phyloP scores from a whole-genome alignment of 1,140 invertebrate species.

The Carcinoscorpius rotundicauda region DNA sequence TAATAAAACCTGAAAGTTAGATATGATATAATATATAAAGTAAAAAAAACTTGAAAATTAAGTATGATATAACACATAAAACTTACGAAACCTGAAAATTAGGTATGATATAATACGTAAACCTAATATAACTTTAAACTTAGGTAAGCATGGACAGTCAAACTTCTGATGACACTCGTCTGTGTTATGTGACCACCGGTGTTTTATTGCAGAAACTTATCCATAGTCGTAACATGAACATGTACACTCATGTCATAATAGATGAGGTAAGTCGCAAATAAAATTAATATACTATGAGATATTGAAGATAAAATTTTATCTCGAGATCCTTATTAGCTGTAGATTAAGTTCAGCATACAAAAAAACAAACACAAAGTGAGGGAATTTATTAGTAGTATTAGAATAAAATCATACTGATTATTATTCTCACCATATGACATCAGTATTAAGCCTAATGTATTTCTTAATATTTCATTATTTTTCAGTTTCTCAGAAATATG shows the following conservation, averaged over 20 bases:
- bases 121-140: background rate
- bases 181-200: slow-evolving; percentile 74
- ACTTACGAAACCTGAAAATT: background rate
- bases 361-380: too few relatives aligned
- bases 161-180: slow-evolving; percentile 52
- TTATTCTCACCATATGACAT: too few relatives aligned
- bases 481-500: too few relatives aligned
- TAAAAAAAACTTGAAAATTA: slow-evolving; percentile 20
- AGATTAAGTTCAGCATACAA: too few relatives aligned
- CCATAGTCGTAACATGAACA: slow-evolving; percentile 41
- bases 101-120: background rate
- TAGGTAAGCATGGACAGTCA: slow-evolving; percentile 49
- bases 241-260: slow-evolving; percentile 79
- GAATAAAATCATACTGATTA: too few relatives aligned
- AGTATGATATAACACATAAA: slow-evolving; percentile 38
- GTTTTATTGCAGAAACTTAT: slow-evolving; percentile 53
- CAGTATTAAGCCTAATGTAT: too few relatives aligned
- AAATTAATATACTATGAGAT: slow-evolving; percentile 24
- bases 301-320: slow-evolving; percentile 8
- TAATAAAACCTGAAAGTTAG: slow-evolving; percentile 27
- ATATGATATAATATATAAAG: slow-evolving; percentile 36
- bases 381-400: too few relatives aligned
- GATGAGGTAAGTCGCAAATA: slow-evolving; percentile 47
- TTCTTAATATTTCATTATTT: too few relatives aligned
- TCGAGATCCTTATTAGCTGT: background rate